These are phyloP conservation scores for Drosophila stalkeri DNA, from an alignment of 2,888 invertebrate genomes.

Conservation along the genomic window DNA sequence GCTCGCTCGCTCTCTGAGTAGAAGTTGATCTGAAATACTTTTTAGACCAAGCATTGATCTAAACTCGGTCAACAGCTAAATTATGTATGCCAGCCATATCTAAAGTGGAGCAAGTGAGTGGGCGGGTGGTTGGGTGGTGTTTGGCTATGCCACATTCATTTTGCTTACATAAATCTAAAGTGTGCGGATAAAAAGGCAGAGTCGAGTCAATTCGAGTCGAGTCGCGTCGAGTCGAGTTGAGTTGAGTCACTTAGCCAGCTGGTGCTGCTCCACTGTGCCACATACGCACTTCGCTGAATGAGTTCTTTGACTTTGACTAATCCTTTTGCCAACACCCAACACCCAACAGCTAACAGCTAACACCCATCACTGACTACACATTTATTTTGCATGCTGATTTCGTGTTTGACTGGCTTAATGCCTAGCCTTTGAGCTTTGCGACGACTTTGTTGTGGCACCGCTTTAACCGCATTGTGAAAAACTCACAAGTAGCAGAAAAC, in stretches of 20 bases:
- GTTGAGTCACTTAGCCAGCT: slow-evolving; percentile 26
- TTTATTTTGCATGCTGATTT: slow-evolving; percentile 12
- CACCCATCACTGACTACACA: slow-evolving; percentile 11
- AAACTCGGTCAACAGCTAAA: slow-evolving; percentile 45
- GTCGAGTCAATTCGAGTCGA: slow-evolving; percentile 10
- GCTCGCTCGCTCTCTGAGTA: neutral
- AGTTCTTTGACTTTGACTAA: slow-evolving; percentile 44
- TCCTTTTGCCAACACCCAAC: slow-evolving; percentile 39
- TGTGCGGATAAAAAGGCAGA: slow-evolving; percentile 30
- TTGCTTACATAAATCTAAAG: slow-evolving; percentile 33
- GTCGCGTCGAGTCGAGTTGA: slow-evolving; percentile 16
- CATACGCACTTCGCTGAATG: slow-evolving; percentile 11
- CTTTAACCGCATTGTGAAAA: slow-evolving; percentile 33
- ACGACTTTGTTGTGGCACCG: slow-evolving; percentile 53
- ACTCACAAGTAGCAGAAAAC: slow-evolving; percentile 23
- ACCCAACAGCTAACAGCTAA: slow-evolving; percentile 7
- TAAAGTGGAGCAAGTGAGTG: slow-evolving; percentile 6
- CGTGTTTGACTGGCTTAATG: slow-evolving; percentile 26
- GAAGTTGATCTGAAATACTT: slow-evolving; percentile 1
- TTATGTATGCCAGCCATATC: slow-evolving; percentile 29
- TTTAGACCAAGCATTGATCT: slow-evolving; percentile 20
- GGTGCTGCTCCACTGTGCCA: slow-evolving; percentile 38
- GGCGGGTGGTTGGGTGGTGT: neutral
- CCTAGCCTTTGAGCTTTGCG: slow-evolving; percentile 18
- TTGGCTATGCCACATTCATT: neutral